phyloP scores from a whole-genome alignment of 1,140 invertebrate genomes.

The Kradibia gibbosae region DNA sequence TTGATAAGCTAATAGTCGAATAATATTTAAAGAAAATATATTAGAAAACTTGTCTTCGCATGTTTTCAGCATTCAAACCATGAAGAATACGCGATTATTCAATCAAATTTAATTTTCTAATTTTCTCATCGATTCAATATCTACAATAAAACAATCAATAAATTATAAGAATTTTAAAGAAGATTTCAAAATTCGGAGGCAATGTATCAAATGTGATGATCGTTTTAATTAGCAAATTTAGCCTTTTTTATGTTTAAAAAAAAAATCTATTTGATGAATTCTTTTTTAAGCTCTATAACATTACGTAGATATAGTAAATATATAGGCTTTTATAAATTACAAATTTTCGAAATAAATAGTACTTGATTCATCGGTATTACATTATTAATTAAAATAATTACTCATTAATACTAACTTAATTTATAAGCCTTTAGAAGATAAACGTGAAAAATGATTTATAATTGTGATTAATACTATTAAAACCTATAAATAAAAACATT shows the following conservation, averaged over 20 bases:
- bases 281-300: background rate
- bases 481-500: background rate
- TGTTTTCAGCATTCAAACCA: background rate
- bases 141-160: too few species aligned
- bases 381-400: background rate
- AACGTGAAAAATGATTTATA: background rate
- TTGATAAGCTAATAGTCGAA: background rate
- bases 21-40: background rate
- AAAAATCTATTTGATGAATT: too few species aligned
- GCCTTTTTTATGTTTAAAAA: too few species aligned
- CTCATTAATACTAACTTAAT: too few species aligned
- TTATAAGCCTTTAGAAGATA: background rate
- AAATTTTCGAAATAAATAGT: background rate
- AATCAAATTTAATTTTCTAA: too few species aligned
- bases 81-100: too few species aligned
- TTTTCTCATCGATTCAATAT: too few species aligned
- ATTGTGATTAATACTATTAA: slow-evolving; percentile 13
- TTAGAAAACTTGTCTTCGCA: background rate
- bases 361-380: background rate
- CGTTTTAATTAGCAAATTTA: too few species aligned
- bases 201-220: too few species aligned
- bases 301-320: slow-evolving; percentile 23
- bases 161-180: too few species aligned
- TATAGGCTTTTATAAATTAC: background rate
- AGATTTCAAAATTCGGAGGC: too few species aligned